These are phyloP conservation scores for Potorous gilbertii DNA, from an alignment of 2,797 vertebrate species.

Conservation along the genomic window DNA sequence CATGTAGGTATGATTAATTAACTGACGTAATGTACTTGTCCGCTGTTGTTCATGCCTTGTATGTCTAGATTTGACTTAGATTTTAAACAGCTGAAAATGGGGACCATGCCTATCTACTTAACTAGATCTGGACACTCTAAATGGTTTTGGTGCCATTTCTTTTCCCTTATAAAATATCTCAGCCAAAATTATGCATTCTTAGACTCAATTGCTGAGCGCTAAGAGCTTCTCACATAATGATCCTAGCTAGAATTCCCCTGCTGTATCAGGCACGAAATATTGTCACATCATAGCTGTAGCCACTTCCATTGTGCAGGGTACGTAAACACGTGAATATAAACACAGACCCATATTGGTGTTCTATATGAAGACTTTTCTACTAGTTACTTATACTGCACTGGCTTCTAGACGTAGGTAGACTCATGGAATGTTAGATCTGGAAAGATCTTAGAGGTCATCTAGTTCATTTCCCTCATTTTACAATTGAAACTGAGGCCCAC, in stretches of 20 bases:
- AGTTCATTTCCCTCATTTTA: neutral
- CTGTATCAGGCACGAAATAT: neutral
- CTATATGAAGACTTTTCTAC: neutral
- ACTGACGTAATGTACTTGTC: slow-evolving; percentile 28
- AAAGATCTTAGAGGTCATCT: neutral
- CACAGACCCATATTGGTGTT: neutral
- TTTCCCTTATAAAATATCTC: slow-evolving; percentile 35
- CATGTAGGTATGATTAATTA: slow-evolving; percentile 29
- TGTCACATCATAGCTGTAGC: slow-evolving; percentile 5
- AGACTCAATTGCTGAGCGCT: slow-evolving; percentile 39
- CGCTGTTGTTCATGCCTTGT: slow-evolving; percentile 19
- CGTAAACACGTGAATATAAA: neutral
- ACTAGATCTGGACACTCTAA: neutral
- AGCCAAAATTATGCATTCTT: slow-evolving; percentile 39
- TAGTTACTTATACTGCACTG: neutral
- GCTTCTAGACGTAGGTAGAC: neutral
- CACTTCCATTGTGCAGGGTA: neutral
- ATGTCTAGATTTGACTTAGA: neutral
- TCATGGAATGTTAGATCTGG: neutral
- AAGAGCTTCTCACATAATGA: slow-evolving; percentile 36
- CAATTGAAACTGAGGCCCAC: neutral
- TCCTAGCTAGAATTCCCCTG: neutral
- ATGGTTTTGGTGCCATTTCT: slow-evolving; percentile 2
- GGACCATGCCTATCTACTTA: neutral
- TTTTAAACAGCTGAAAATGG: slow-evolving; percentile 27